Conservation (phyloP, 2,113 vertebrate genomes). For the Cyanoramphus novaezelandiae region DNA sequence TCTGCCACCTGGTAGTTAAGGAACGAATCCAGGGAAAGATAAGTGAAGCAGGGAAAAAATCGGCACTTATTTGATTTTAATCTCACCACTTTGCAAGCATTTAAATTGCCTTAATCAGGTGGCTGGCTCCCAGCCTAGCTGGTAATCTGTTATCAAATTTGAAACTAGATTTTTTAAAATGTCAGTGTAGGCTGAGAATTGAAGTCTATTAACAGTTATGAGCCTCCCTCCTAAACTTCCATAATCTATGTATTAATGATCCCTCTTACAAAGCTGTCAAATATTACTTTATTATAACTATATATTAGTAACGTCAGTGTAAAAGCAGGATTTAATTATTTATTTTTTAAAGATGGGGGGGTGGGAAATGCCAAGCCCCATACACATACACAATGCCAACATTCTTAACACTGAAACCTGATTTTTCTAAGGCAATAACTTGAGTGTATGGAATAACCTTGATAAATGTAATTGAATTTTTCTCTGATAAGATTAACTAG, state of each 20-base stretch:
- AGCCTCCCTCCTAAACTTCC: constrained; percentile 85
- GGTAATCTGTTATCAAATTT: constrained; percentile 96
- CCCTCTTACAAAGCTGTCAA: constrained; percentile 86
- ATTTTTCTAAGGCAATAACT: constrained; percentile 77
- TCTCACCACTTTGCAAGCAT: constrained; percentile 96
- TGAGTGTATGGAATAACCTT: constrained; percentile 89
- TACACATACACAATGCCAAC: constrained; percentile 76
- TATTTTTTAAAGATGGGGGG: constrained; percentile 42
- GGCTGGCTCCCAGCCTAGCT: constrained; percentile 86
- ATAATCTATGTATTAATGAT: constrained; percentile 89
- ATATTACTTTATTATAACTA: constrained; percentile 82
- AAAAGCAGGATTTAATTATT: constrained; percentile 81
- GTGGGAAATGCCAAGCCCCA: not conserved
- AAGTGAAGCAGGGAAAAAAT: constrained; percentile 85
- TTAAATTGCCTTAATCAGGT: constrained; percentile 97
- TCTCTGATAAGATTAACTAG: constrained; percentile 94
- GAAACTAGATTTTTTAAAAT: constrained; percentile 96
- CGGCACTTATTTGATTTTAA: constrained; percentile 97
- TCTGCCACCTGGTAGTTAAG: constrained; percentile 85
- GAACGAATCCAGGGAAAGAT: constrained; percentile 90
- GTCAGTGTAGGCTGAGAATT: constrained; percentile 91
- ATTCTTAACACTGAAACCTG: constrained; percentile 77
- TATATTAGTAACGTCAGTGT: constrained; percentile 72
- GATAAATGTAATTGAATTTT: constrained; percentile 99
- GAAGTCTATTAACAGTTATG: constrained; percentile 92